Evolutionary conservation across 37 sponge, comb jelly and placozoan species (phyloP).

Genomic region (Crambe crambe): DNA sequence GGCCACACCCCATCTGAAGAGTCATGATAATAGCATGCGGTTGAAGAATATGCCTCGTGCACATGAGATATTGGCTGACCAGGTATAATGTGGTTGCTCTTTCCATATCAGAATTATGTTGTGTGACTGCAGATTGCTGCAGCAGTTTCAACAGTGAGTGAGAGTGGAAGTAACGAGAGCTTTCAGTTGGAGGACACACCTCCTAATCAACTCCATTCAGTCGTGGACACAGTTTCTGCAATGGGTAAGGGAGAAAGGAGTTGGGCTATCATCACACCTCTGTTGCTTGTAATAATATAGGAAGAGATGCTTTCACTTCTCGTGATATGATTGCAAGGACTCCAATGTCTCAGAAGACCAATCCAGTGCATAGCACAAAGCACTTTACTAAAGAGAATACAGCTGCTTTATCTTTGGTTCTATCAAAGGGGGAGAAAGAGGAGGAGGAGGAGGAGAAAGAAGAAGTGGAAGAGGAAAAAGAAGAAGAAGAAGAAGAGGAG

Average conservation of each 20-base stretch:
- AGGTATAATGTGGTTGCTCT: too few relatives aligned
- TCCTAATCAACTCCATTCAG: slow-evolving; percentile 22
- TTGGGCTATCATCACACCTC: background rate
- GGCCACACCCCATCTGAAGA: background rate
- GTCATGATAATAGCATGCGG: background rate
- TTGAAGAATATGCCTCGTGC: slow-evolving; percentile 13
- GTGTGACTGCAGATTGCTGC: slow-evolving; percentile 31
- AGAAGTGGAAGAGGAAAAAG: too few relatives aligned
- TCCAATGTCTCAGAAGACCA: slow-evolving; percentile 5
- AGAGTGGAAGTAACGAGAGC: background rate
- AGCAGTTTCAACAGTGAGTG: slow-evolving; percentile 16
- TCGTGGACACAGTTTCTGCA: slow-evolving; percentile 43
- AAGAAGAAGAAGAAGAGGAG: too few relatives aligned
- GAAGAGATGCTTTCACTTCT: slow-evolving; percentile 43
- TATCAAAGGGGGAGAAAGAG: too few relatives aligned
- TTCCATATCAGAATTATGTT: too few relatives aligned
- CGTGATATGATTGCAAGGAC: slow-evolving; percentile 47
- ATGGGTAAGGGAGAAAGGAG: slow-evolving; percentile 29
- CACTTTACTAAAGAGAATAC: too few relatives aligned
- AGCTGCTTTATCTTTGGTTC: too few relatives aligned
- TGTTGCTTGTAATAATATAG: background rate
- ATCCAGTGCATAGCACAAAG: too few relatives aligned
- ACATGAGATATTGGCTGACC: slow-evolving; percentile 47
- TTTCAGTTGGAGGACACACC: background rate
- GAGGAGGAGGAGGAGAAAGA: background rate